These are phyloP conservation scores for Phylloscopus trochiloides DNA, from an alignment of 2,113 vertebrate genomes.

Conservation along the genomic window DNA sequence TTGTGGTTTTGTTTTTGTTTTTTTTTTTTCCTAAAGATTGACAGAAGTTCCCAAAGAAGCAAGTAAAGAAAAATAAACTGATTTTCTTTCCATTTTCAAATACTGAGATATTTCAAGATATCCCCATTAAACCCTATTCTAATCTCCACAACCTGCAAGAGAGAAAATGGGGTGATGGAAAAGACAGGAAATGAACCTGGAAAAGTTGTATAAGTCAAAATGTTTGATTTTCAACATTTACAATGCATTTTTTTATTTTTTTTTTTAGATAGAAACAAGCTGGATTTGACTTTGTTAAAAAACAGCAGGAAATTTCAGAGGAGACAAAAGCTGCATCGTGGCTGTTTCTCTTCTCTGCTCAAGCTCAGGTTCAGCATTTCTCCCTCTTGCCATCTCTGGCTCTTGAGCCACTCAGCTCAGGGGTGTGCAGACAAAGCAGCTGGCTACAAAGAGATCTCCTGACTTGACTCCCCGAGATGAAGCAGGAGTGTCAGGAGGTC, in stretches of 20 bases:
- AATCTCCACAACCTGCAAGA: neutral
- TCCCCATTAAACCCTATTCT: neutral
- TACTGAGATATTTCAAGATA: neutral
- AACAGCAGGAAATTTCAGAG: neutral
- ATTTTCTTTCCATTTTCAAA: neutral
- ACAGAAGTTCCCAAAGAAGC: neutral
- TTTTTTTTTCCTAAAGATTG: neutral
- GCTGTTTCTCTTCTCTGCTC: neutral
- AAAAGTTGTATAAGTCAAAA: neutral
- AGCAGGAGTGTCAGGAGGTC: neutral
- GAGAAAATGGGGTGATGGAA: neutral
- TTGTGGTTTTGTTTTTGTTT: neutral
- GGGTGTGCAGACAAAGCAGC: fast-evolving
- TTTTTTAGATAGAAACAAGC: neutral
- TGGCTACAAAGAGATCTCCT: neutral
- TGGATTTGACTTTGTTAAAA: neutral
- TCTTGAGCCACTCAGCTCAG: neutral
- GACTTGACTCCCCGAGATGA: fast-evolving
- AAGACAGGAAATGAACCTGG: neutral
- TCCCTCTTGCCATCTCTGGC: neutral
- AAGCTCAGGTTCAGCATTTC: neutral
- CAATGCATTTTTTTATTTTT: neutral
- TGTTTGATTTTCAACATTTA: neutral
- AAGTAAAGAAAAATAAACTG: neutral
- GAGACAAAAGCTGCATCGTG: fast-evolving